Evolutionary conservation across 2,888 invertebrate species (phyloP).

Genomic region (Stramonita haemastoma): DNA sequence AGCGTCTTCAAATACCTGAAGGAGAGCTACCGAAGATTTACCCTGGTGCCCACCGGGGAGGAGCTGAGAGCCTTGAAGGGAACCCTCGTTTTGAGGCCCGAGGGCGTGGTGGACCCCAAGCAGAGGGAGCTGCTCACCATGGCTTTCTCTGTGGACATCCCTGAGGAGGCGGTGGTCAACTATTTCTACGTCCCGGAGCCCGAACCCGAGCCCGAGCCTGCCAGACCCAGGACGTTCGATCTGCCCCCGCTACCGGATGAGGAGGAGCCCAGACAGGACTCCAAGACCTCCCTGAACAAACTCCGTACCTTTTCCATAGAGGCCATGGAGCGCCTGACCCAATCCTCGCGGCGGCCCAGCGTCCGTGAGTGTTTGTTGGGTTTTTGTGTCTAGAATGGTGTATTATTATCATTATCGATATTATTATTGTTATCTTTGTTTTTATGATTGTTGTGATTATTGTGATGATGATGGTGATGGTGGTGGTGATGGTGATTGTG

Average conservation of each 20-base stretch:
- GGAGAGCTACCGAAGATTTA: constrained; percentile 70
- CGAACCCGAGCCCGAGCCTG: constrained; percentile 25
- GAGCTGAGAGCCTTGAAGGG: constrained; percentile 62
- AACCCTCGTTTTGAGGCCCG: constrained; percentile 59
- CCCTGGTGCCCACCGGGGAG: constrained; percentile 67
- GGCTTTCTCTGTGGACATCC: constrained; percentile 64
- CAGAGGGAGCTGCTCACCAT: constrained; percentile 54
- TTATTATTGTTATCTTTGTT: not conserved
- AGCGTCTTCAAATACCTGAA: constrained; percentile 63
- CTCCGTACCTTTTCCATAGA: not conserved
- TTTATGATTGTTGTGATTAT: not conserved
- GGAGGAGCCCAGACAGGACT: not conserved
- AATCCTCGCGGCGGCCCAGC: not conserved
- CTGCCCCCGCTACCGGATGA: not conserved
- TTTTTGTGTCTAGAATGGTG: not conserved
- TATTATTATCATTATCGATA: not conserved
- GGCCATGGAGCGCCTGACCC: constrained; percentile 7
- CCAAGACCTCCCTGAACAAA: not conserved
- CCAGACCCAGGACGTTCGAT: constrained; percentile 4
- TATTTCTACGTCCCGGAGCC: constrained; percentile 19
- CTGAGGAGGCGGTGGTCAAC: constrained; percentile 62
- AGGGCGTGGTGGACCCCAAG: constrained; percentile 52
- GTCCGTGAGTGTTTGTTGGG: not conserved
- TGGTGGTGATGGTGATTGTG: not conserved
- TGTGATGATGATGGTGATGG: not conserved